Conservation (phyloP, 2,113 vertebrate species). For the Caranx melampygus region DNA sequence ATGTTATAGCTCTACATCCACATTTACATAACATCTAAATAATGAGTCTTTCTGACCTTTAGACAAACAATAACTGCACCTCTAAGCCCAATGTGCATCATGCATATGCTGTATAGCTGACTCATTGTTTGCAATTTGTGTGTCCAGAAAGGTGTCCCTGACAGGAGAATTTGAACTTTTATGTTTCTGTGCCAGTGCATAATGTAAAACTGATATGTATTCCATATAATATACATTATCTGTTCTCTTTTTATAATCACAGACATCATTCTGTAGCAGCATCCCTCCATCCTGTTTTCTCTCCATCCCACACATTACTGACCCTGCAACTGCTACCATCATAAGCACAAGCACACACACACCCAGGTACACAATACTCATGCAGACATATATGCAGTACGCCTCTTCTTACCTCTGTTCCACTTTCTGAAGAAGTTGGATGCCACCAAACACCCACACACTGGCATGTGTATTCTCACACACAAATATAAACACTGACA, state of each 20-base stretch:
- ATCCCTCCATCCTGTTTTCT: slow-evolving; percentile 19
- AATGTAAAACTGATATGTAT: background rate
- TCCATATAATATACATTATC: background rate
- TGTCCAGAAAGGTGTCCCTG: slow-evolving; percentile 14
- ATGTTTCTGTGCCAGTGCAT: background rate
- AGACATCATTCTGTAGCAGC: slow-evolving; percentile 11
- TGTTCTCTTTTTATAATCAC: background rate
- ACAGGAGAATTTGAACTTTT: slow-evolving; percentile 11
- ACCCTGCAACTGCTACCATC: background rate
- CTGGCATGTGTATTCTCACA: slow-evolving; percentile 2
- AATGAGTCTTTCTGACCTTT: slow-evolving; percentile 46
- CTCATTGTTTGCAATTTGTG: slow-evolving; percentile 26
- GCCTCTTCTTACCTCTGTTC: slow-evolving; percentile 14
- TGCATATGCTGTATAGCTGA: slow-evolving; percentile 9
- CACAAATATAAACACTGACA: slow-evolving; percentile 15
- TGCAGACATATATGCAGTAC: slow-evolving; percentile 11
- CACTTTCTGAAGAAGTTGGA: slow-evolving; percentile 23
- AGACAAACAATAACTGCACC: slow-evolving; percentile 21
- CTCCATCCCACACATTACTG: slow-evolving; percentile 7
- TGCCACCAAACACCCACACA: slow-evolving; percentile 40
- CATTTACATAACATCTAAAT: slow-evolving; percentile 35
- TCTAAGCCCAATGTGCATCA: background rate
- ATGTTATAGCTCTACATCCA: background rate
- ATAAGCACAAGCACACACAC: background rate
- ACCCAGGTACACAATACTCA: background rate